Conservation (phyloP, 2,888 invertebrate species). For the Tachina grossa region DNA sequence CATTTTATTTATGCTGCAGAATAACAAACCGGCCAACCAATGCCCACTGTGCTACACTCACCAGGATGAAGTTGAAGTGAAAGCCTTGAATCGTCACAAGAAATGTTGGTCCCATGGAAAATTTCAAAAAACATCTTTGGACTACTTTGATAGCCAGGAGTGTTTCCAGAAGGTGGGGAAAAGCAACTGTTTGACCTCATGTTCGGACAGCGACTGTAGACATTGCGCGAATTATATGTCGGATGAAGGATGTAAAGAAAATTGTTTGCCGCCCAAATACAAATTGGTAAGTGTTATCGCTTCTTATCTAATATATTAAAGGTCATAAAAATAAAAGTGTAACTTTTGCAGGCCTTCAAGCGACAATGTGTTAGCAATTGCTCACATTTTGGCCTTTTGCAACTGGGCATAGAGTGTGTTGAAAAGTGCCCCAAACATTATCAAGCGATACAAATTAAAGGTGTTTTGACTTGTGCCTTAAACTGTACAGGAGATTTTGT, state of each 20-base stretch:
- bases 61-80: not conserved
- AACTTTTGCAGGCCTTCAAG: conserved; percentile 43
- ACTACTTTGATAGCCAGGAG: conserved; percentile 19
- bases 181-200: conserved; percentile 52
- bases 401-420: conserved; percentile 84
- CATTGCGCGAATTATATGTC: conserved; percentile 76
- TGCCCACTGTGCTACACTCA: conserved; percentile 85
- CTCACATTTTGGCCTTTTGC: conserved; percentile 71
- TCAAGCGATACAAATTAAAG: conserved; percentile 56
- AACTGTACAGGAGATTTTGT: conserved; percentile 75
- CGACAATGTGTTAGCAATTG: conserved; percentile 73
- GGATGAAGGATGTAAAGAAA: conserved; percentile 35
- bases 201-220: conserved; percentile 15
- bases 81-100: conserved; percentile 58
- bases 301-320: not conserved
- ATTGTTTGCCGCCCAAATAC: conserved; percentile 45
- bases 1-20: conserved; percentile 78
- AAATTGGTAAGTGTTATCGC: conserved; percentile 27
- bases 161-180: conserved; percentile 28
- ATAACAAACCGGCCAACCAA: conserved; percentile 86
- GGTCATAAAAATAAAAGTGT: not conserved
- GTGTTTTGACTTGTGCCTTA: conserved; percentile 72
- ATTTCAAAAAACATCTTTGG: conserved; percentile 71
- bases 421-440: conserved; percentile 86
- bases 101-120: conserved; percentile 91